Evolutionary conservation across 2,888 invertebrate species (phyloP).

Genomic region (Drosophila hamatofila): DNA sequence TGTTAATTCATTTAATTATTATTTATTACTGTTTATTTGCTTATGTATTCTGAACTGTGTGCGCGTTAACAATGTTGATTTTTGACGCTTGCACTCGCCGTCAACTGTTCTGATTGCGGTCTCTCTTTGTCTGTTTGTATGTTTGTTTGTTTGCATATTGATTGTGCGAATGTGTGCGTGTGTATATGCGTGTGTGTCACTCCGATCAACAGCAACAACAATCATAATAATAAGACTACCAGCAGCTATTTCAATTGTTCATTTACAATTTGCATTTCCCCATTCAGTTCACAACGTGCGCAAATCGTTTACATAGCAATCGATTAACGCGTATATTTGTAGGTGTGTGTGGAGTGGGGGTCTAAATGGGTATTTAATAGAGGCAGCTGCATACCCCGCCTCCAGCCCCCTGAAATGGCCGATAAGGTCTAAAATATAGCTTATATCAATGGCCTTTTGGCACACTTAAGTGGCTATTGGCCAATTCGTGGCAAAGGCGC

Average conservation of each 20-base stretch:
- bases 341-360: background rate
- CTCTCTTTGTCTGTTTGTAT: slow-evolving; percentile 28
- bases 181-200: background rate
- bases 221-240: slow-evolving; percentile 23
- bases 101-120: slow-evolving; percentile 56
- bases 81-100: slow-evolving; percentile 65
- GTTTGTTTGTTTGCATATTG: slow-evolving; percentile 37
- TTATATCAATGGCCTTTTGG: slow-evolving; percentile 63
- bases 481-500: slow-evolving; percentile 47
- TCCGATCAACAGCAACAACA: slow-evolving; percentile 27
- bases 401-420: slow-evolving; percentile 30
- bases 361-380: slow-evolving; percentile 14
- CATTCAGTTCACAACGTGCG: slow-evolving; percentile 31
- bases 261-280: slow-evolving; percentile 60
- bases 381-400: background rate
- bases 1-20: slow-evolving; percentile 76
- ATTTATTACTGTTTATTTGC: slow-evolving; percentile 73
- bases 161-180: slow-evolving; percentile 23
- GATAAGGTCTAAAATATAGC: slow-evolving; percentile 55
- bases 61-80: slow-evolving; percentile 58
- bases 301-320: slow-evolving; percentile 54
- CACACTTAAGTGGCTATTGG: slow-evolving; percentile 72
- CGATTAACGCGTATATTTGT: slow-evolving; percentile 52
- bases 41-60: slow-evolving; percentile 45
- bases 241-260: slow-evolving; percentile 56